Percentiles rank a stretch among this genome's conserved stretches.
phyloP scores from a whole-genome alignment of 2,888 invertebrate genomes.

The Thalpophila matura region DNA sequence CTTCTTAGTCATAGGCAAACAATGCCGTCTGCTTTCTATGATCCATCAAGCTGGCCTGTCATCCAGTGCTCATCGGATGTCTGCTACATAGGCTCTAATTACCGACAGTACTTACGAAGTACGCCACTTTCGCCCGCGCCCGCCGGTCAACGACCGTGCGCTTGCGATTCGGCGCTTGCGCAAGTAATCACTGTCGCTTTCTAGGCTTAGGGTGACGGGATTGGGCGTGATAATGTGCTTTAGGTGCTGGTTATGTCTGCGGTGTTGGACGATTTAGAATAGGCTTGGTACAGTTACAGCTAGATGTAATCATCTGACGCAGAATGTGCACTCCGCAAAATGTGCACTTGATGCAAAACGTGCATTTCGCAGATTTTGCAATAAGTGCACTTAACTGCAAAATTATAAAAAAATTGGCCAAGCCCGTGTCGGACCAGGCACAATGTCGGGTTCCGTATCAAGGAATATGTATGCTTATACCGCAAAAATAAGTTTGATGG shows the following conservation, averaged over 20 bases:
- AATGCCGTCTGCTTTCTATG: slow-evolving; percentile 35
- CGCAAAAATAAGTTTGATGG: too few species aligned
- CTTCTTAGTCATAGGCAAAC: slow-evolving; percentile 5
- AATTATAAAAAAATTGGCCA: too few species aligned
- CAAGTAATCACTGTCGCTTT: slow-evolving; percentile 87
- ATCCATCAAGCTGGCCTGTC: slow-evolving; percentile 28
- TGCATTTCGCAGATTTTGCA: too few species aligned
- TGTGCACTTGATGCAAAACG: too few species aligned
- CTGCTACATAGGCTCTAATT: slow-evolving; percentile 70
- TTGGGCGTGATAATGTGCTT: slow-evolving; percentile 17
- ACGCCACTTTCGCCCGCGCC: slow-evolving; percentile 80
- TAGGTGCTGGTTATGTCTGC: slow-evolving; percentile 7
- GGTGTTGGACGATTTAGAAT: neutral
- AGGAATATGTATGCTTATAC: too few species aligned
- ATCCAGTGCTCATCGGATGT: slow-evolving; percentile 45
- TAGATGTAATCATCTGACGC: too few species aligned
- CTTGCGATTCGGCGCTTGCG: slow-evolving; percentile 83
- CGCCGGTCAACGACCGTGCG: slow-evolving; percentile 80
- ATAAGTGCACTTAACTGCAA: too few species aligned
- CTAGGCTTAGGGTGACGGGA: slow-evolving; percentile 76
- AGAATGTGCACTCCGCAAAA: too few species aligned
- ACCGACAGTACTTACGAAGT: slow-evolving; percentile 71
- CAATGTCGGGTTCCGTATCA: too few species aligned
- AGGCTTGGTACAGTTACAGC: neutral
- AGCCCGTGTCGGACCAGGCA: too few species aligned